These are phyloP conservation scores for Portunus trituberculatus DNA, from an alignment of 1,140 invertebrate species.

Conservation along the genomic window DNA sequence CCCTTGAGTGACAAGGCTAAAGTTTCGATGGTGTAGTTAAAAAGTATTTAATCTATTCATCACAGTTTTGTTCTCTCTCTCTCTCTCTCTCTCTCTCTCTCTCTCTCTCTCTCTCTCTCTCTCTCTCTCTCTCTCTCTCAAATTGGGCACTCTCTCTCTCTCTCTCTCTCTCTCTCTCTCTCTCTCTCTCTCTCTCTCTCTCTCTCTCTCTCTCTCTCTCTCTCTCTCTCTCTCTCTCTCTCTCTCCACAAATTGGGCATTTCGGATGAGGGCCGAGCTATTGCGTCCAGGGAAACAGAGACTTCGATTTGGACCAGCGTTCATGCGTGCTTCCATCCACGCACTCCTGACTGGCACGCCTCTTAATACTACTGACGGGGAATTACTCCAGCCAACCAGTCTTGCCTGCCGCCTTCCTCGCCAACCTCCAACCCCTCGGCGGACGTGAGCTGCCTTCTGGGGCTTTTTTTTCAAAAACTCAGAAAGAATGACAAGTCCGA, in stretches of 20 bases:
- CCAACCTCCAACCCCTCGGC: not conserved
- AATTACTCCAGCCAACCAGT: not conserved
- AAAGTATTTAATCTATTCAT: too few relatives aligned
- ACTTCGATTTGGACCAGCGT: not conserved
- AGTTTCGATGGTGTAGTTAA: too few relatives aligned
- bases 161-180: too few relatives aligned
- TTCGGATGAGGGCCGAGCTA: not conserved
- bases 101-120: too few relatives aligned
- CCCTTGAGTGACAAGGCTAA: too few relatives aligned
- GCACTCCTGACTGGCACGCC: not conserved
- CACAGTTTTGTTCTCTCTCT: too few relatives aligned
- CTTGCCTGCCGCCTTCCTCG: not conserved
- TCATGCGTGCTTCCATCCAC: constrained; percentile 6
- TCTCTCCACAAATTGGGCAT: not conserved
- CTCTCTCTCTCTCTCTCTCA: too few relatives aligned
- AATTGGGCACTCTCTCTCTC: too few relatives aligned
- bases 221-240: too few relatives aligned
- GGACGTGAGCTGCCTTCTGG: not conserved
- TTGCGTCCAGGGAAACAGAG: not conserved
- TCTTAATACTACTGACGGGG: constrained; percentile 20
- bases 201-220: too few relatives aligned
- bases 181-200: too few relatives aligned
- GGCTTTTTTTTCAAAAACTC: not conserved
- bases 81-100: too few relatives aligned
- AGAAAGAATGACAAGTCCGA: not conserved